Percentiles rank a stretch among this genome's conserved stretches.
Evolutionary conservation across 2,113 vertebrate species (phyloP).

Genomic region (Neotragus moschatus): DNA sequence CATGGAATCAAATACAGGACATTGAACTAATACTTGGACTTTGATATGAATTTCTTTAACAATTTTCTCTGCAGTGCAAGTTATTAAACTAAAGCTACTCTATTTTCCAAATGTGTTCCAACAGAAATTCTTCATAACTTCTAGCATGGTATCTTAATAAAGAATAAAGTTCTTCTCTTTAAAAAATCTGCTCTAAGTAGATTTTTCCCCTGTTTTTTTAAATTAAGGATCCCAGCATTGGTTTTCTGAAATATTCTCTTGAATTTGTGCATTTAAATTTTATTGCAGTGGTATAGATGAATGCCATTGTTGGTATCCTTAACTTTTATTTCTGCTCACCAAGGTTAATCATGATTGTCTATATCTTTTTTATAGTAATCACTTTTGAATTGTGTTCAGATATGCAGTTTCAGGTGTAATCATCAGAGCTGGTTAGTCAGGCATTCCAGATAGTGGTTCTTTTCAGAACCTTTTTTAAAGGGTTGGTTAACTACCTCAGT

Average conservation of each 20-base stretch:
- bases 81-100: constrained; percentile 90
- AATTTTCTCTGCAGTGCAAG: constrained; percentile 91
- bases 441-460: constrained; percentile 99
- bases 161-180: constrained; percentile 84
- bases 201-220: constrained; percentile 83
- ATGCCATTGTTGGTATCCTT: constrained; percentile 86
- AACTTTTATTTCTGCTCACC: constrained; percentile 86
- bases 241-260: constrained; percentile 80
- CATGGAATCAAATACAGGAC: constrained; percentile 89
- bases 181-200: constrained; percentile 88
- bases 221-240: constrained; percentile 85
- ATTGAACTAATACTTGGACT: constrained; percentile 91
- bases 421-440: constrained; percentile 99
- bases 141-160: constrained; percentile 89
- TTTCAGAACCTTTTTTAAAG: constrained; percentile 99
- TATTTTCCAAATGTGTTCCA: constrained; percentile 87
- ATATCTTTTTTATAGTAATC: constrained; percentile 87
- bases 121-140: constrained; percentile 85
- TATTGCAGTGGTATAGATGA: constrained; percentile 84
- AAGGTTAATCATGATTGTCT: constrained; percentile 97
- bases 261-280: constrained; percentile 83
- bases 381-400: constrained; percentile 94
- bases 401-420: constrained; percentile 99
- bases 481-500: constrained; percentile 97
- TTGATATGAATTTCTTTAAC: constrained; percentile 91